Percentiles rank a stretch among this genome's conserved stretches.
Conservation (phyloP, 1,140 invertebrate genomes). For the Mya arenaria region DNA sequence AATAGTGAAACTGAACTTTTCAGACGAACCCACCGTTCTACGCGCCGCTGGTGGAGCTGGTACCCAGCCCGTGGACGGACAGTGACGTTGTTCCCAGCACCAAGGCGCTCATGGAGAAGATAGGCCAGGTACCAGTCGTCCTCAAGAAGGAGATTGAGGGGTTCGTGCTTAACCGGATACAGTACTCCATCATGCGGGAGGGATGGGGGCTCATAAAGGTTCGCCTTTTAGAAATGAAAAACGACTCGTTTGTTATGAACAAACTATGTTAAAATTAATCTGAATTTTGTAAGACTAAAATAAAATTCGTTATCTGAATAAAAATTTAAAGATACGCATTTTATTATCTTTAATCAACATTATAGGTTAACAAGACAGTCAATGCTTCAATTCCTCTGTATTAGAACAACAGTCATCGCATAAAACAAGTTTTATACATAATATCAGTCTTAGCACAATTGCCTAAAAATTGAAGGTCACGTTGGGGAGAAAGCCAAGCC, state of each 20-base stretch:
- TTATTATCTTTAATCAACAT: too few relatives aligned
- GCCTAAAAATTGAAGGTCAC: not conserved
- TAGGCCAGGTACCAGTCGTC: slow-evolving; percentile 94
- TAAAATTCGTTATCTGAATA: too few relatives aligned
- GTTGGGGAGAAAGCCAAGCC: not conserved
- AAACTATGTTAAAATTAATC: too few relatives aligned
- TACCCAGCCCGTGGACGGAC: slow-evolving; percentile 93
- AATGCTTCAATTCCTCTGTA: too few relatives aligned
- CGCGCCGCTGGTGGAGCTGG: slow-evolving; percentile 95
- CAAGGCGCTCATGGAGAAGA: slow-evolving; percentile 90
- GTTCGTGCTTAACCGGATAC: slow-evolving; percentile 96
- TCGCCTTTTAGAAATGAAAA: too few relatives aligned
- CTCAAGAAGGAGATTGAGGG: slow-evolving; percentile 94
- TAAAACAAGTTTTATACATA: not conserved
- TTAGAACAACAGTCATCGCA: too few relatives aligned
- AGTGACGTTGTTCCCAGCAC: slow-evolving; percentile 86
- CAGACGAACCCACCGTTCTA: slow-evolving; percentile 97
- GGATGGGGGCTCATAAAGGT: slow-evolving; percentile 90
- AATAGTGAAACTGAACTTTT: too few relatives aligned
- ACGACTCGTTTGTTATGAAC: too few relatives aligned
- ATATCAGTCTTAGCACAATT: not conserved
- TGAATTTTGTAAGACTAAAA: too few relatives aligned
- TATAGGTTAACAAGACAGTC: too few relatives aligned
- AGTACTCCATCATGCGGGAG: slow-evolving; percentile 97
- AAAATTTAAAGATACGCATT: too few relatives aligned